Conservation (phyloP, 2,113 vertebrate species). For the Scatophagus argus region DNA sequence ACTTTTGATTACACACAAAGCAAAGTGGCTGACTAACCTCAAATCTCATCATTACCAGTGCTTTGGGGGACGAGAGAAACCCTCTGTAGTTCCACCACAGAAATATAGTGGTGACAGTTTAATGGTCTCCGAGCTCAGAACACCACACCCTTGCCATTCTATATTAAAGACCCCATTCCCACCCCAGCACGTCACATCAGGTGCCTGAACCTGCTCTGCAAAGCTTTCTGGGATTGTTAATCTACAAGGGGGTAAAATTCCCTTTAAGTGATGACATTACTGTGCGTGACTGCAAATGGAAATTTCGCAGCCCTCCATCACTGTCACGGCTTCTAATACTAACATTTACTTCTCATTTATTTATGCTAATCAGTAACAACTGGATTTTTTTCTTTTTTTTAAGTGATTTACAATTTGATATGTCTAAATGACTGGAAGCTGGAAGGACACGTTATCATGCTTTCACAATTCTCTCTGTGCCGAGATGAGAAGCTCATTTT, state of each 20-base stretch:
- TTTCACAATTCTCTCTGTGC: slow-evolving; percentile 48
- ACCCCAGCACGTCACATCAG: slow-evolving; percentile 71
- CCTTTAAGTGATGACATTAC: slow-evolving; percentile 63
- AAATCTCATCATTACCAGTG: slow-evolving; percentile 67
- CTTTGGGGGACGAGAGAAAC: slow-evolving; percentile 52
- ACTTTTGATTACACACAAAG: slow-evolving; percentile 50
- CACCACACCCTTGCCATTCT: slow-evolving; percentile 76
- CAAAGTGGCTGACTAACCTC: slow-evolving; percentile 60
- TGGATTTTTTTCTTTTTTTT: slow-evolving; percentile 9
- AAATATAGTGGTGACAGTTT: slow-evolving; percentile 80
- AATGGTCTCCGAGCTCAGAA: slow-evolving; percentile 72
- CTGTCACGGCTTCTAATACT: slow-evolving; percentile 49
- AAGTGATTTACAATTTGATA: slow-evolving; percentile 54
- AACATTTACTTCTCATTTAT: slow-evolving; percentile 77
- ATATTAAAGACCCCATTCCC: slow-evolving; percentile 69
- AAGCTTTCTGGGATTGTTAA: slow-evolving; percentile 58
- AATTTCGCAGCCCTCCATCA: slow-evolving; percentile 52
- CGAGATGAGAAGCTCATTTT: slow-evolving; percentile 59
- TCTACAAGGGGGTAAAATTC: slow-evolving; percentile 57
- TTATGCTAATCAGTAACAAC: slow-evolving; percentile 79
- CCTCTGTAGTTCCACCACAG: slow-evolving; percentile 63
- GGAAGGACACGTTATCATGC: slow-evolving; percentile 51
- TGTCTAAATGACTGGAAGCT: slow-evolving; percentile 62
- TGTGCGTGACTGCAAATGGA: slow-evolving; percentile 73
- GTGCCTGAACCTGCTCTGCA: slow-evolving; percentile 63